Conservation (phyloP, 2,888 invertebrate genomes). For the Sialis fuliginosa region DNA sequence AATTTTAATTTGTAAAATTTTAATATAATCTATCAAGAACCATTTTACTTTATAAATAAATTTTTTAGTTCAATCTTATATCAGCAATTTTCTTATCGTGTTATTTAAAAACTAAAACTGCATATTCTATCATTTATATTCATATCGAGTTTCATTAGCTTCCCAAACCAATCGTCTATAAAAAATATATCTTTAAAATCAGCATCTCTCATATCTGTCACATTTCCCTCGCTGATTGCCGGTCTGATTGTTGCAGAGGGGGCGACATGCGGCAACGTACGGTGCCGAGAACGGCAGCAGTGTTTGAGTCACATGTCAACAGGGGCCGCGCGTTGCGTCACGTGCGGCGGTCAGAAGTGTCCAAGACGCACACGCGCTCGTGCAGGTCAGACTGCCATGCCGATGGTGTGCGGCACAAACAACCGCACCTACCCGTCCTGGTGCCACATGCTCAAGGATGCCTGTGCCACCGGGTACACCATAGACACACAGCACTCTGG, state of each 20-base stretch:
- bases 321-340: conserved; percentile 52
- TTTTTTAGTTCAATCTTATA: too few relatives aligned
- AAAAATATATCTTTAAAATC: neutral
- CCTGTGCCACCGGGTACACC: conserved; percentile 53
- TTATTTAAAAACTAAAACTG: neutral
- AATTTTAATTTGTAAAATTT: too few relatives aligned
- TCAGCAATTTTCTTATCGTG: too few relatives aligned
- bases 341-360: conserved; percentile 45
- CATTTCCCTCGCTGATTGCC: neutral
- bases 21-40: too few relatives aligned
- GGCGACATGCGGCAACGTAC: conserved; percentile 46
- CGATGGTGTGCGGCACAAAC: conserved; percentile 44
- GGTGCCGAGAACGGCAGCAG: conserved; percentile 46
- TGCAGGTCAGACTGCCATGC: conserved; percentile 21
- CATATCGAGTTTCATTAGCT: neutral
- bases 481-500: conserved; percentile 52
- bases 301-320: conserved; percentile 46
- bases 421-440: conserved; percentile 57
- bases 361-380: conserved; percentile 19
- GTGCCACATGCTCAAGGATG: conserved; percentile 62
- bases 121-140: neutral
- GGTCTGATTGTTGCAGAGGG: conserved; percentile 30
- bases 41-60: too few relatives aligned
- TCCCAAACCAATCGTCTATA: neutral
- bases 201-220: neutral